Conservation (phyloP, 2,797 vertebrate genomes). For the Mastacembelus armatus region DNA sequence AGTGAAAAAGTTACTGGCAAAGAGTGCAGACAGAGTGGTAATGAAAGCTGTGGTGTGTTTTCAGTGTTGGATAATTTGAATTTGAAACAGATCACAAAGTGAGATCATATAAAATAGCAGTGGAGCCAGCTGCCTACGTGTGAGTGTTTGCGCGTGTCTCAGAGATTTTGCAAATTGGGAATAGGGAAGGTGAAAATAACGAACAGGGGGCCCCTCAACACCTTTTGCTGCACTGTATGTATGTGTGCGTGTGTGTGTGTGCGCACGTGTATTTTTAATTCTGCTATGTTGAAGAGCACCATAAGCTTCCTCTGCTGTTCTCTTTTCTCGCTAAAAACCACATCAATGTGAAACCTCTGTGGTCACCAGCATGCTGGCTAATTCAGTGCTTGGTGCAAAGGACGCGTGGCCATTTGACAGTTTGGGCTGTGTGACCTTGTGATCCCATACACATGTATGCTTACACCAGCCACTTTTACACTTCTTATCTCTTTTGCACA, state of each 20-base stretch:
- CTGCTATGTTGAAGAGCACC: conserved; percentile 41
- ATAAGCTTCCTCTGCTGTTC: conserved; percentile 64
- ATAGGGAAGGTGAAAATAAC: conserved; percentile 61
- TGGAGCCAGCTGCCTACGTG: conserved; percentile 46
- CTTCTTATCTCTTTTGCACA: not conserved
- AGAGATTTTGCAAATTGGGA: conserved; percentile 54
- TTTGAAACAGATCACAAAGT: conserved; percentile 56
- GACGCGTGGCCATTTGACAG: conserved; percentile 32
- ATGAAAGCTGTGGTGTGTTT: conserved; percentile 45
- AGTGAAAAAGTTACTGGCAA: conserved; percentile 23
- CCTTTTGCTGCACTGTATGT: conserved; percentile 40
- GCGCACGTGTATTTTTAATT: conserved; percentile 62
- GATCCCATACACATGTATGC: conserved; percentile 10
- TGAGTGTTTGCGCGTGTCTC: conserved; percentile 44
- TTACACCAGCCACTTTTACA: conserved; percentile 12
- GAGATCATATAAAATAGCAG: conserved; percentile 56
- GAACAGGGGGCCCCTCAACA: conserved; percentile 62
- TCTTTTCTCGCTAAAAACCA: conserved; percentile 69
- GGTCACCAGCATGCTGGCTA: conserved; percentile 57
- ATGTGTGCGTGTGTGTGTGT: conserved; percentile 21
- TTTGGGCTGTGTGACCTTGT: conserved; percentile 35
- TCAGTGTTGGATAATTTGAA: conserved; percentile 34
- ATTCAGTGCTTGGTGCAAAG: conserved; percentile 28
- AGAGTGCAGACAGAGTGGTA: conserved; percentile 17
- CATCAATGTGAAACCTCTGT: conserved; percentile 67